Evolutionary conservation across 2,113 vertebrate genomes (phyloP).

Genomic region (Protobothrops flavoviridis): DNA sequence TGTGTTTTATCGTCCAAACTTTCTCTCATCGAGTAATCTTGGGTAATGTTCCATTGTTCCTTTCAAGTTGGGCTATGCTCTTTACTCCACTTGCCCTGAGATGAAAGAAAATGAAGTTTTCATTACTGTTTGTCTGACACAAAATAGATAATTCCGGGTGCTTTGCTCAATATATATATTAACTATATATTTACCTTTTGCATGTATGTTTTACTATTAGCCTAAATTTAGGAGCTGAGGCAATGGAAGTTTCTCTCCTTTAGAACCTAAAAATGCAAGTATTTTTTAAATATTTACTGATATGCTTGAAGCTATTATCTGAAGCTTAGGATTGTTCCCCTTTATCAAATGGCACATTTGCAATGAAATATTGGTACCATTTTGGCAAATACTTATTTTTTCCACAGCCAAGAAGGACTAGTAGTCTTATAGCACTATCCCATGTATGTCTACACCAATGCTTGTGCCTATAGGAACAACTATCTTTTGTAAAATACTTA

Average conservation of each 20-base stretch:
- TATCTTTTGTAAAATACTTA: not conserved
- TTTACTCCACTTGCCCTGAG: constrained; percentile 15
- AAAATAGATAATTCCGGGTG: not conserved
- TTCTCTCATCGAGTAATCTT: constrained; percentile 21
- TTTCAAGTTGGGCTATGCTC: constrained; percentile 6
- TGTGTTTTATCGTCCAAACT: not conserved
- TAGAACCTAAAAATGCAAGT: not conserved
- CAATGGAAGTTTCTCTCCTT: not conserved
- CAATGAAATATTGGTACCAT: not conserved
- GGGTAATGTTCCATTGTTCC: constrained; percentile 15
- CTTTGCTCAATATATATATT: not conserved
- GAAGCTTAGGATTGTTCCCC: not conserved
- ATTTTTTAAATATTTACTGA: not conserved
- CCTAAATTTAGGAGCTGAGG: not conserved
- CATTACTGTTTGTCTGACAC: not conserved
- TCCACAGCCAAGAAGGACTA: not conserved
- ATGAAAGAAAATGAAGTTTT: not conserved
- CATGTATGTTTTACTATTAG: not conserved
- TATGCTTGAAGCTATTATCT: not conserved
- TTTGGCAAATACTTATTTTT: not conserved
- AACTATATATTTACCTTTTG: too few relatives aligned
- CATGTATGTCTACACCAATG: not conserved
- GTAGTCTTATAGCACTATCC: not conserved
- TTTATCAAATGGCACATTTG: not conserved
- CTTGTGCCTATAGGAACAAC: not conserved